phyloP scores from a whole-genome alignment of 2,888 invertebrate species.

The Brachypalpus laphriformis region DNA sequence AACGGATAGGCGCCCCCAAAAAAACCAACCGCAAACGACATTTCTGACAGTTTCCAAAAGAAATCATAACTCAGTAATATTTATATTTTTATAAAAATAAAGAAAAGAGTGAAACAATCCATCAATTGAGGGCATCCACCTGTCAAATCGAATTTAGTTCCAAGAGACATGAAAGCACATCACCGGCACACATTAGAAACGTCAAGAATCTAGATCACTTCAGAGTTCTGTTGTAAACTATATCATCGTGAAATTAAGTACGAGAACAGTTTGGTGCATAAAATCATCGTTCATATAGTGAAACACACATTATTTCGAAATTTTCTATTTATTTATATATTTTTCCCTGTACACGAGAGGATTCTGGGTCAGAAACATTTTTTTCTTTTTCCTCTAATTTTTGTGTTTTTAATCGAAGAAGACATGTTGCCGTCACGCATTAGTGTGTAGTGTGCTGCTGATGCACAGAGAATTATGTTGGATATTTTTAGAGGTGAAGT shows the following conservation, averaged over 20 bases:
- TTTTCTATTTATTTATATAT: conserved; percentile 37
- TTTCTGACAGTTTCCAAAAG: conserved; percentile 7
- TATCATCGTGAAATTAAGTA: conserved; percentile 25
- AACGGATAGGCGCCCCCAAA: background rate
- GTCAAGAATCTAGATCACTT: conserved; percentile 48
- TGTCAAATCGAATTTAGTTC: conserved; percentile 41
- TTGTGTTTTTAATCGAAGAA: conserved; percentile 32
- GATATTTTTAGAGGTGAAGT: conserved; percentile 31
- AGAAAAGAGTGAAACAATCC: conserved; percentile 5
- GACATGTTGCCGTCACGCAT: conserved; percentile 35
- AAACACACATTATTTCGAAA: conserved; percentile 26
- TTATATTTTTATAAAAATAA: background rate
- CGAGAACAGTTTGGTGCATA: conserved; percentile 18
- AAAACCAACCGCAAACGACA: background rate
- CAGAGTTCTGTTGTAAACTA: conserved; percentile 17
- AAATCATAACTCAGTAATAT: conserved; percentile 7
- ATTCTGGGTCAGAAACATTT: conserved; percentile 42
- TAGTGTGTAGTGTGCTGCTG: background rate
- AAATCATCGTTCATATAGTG: conserved; percentile 13
- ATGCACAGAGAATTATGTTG: background rate
- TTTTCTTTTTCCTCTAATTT: conserved; percentile 1
- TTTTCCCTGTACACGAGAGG: conserved; percentile 17
- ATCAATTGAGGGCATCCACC: conserved; percentile 41
- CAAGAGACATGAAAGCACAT: conserved; percentile 34
- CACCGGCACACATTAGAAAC: conserved; percentile 24